phyloP scores from a whole-genome alignment of 2,113 vertebrate genomes.

The Regulus satrapa region DNA sequence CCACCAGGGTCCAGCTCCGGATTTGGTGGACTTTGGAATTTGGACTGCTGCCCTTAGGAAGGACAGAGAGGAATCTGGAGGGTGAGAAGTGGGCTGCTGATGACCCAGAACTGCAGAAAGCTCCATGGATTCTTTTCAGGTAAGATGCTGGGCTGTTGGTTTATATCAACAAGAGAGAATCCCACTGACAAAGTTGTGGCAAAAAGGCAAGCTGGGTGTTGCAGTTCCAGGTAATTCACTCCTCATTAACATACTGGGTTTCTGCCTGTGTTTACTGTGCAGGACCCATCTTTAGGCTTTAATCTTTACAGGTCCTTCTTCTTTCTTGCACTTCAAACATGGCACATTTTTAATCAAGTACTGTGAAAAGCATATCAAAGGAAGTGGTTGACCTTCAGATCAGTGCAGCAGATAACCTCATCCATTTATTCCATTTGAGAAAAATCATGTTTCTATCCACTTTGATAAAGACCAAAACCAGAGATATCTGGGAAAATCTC shows the following conservation, averaged over 20 bases:
- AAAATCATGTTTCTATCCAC: background rate
- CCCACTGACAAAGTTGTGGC: background rate
- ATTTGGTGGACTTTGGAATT: no score
- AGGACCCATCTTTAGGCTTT: background rate
- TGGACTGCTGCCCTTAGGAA: background rate
- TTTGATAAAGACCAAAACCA: conserved; percentile 2
- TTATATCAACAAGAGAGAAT: background rate
- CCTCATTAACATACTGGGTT: background rate
- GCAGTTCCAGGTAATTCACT: background rate
- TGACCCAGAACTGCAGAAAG: background rate
- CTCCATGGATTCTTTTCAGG: background rate
- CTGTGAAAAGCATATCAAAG: conserved; percentile 20
- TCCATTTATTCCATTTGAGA: conserved; percentile 17
- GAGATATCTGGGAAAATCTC: conserved; percentile 2
- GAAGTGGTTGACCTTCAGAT: conserved; percentile 44
- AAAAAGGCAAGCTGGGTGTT: background rate
- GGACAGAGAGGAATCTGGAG: background rate
- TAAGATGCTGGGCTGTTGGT: background rate
- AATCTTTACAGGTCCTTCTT: background rate
- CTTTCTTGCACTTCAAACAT: background rate
- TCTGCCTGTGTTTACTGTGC: background rate
- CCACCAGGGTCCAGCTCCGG: fast-evolving
- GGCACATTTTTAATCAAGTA: background rate
- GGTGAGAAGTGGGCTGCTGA: background rate
- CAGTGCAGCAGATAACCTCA: conserved; percentile 22